Evolutionary conservation across 2,113 vertebrate genomes (phyloP).

Genomic region (Stictonetta naevosa): DNA sequence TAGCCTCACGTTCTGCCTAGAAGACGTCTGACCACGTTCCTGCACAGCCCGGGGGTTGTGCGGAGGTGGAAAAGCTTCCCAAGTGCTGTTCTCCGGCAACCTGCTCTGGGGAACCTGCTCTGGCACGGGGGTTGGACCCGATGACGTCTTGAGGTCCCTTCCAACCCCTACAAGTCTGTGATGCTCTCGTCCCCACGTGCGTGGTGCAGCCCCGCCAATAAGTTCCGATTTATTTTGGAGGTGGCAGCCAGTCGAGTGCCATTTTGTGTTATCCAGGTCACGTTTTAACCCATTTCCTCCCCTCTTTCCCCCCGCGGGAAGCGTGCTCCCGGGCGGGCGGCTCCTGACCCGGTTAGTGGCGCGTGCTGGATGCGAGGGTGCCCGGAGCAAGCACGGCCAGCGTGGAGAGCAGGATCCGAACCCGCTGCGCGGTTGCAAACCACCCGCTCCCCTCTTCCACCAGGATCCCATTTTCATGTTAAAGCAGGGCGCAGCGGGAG

Average conservation of each 20-base stretch:
- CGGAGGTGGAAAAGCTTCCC: neutral
- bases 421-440: neutral
- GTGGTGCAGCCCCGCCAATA: neutral
- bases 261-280: conserved; percentile 20
- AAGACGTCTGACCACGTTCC: neutral
- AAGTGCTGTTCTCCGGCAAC: no score
- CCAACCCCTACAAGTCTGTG: no score
- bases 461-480: neutral
- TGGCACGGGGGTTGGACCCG: no score
- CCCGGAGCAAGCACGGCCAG: neutral
- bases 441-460: neutral
- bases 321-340: neutral
- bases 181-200: neutral
- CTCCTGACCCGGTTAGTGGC: conserved; percentile 1
- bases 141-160: no score
- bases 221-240: neutral
- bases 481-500: neutral
- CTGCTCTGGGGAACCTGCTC: no score
- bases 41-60: rapidly evolving
- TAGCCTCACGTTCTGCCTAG: neutral
- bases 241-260: neutral
- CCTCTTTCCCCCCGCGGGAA: rapidly evolving
- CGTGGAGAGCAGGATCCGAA: neutral
- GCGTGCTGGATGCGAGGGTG: neutral
- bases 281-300: neutral